These are phyloP conservation scores for Lampris incognitus DNA, from an alignment of 2,113 vertebrate species.

Conservation along the genomic window DNA sequence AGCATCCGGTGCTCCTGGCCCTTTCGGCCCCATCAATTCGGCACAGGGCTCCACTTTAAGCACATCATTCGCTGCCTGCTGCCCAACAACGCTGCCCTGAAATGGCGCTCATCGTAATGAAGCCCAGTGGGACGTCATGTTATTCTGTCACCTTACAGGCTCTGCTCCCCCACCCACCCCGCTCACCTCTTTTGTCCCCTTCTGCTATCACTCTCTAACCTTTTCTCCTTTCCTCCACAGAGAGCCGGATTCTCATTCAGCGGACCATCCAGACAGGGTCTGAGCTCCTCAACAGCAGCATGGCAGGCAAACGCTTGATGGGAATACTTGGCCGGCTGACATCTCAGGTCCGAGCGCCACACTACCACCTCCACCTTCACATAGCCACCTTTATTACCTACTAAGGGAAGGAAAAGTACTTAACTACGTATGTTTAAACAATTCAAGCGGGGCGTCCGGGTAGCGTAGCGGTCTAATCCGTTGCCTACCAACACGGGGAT, in stretches of 20 bases:
- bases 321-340: conserved; percentile 49
- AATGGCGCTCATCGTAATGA: conserved; percentile 70
- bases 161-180: conserved; percentile 19
- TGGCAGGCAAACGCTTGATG: conserved; percentile 49
- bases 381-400: conserved; percentile 4
- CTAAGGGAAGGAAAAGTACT: background rate
- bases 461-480: too few relatives aligned
- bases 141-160: conserved; percentile 68
- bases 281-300: conserved; percentile 57
- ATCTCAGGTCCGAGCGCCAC: conserved; percentile 67
- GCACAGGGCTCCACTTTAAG: conserved; percentile 57
- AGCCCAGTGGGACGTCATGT: conserved; percentile 71
- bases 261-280: conserved; percentile 43
- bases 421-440: background rate
- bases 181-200: background rate
- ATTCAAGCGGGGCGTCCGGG: too few relatives aligned
- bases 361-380: background rate
- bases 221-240: conserved; percentile 60
- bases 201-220: conserved; percentile 14
- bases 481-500: too few relatives aligned
- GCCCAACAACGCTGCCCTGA: conserved; percentile 44
- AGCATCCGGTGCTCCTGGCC: conserved; percentile 45
- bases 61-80: conserved; percentile 69
- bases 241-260: conserved; percentile 64
- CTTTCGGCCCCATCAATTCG: conserved; percentile 63